Evolutionary conservation across 2,888 invertebrate genomes (phyloP), one percentile per base, ranked within the genome.

Genomic region (Xylocampa areola): DNA sequence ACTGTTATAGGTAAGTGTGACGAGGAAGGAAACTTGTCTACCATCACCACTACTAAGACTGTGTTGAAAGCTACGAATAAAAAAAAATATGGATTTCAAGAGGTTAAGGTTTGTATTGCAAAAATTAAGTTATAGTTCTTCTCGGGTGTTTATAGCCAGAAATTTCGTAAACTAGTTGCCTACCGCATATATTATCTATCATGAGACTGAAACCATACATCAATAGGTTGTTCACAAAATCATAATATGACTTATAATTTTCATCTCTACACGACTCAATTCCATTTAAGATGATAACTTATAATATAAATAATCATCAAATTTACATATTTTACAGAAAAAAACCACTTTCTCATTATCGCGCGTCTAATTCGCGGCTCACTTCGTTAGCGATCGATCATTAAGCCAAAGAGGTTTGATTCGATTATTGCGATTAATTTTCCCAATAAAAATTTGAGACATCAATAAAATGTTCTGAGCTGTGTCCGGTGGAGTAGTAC

Each of bases 1-100:
- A 85, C 80, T 58, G 77, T 76, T 73, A 68, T 82, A 85, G 83
- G 78, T 80, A 85, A 84, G 78, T 80, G 73, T 79, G 74, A 79
- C 81, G 76, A 73, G 72, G 67, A 67, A 69, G 69, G 64, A 59
- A 73, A 70, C 69, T 52, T 64, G 55, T 33, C 70, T 43, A 19
- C 52, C 37, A 47, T 47, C 37, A 27, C 17, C 30, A 39, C 14
- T 29, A 44, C 14, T 6, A 27, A 53, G 36, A 55, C 30, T 52
- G 37, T 27, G 43, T 33, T 33, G 19, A 45, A 19, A 17, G 11
- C 25, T 17, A 36, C 29, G 29, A 25, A 60, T 19, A 48, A 27
- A 14, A 14, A 2, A 30, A 13, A 5, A 0, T 11, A 30, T 17
- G 10, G 6, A 27, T 19, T 45, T 37, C 11, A 47, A 13, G 17